Percentiles rank a stretch among this genome's conserved stretches.
Conservation (phyloP, 2,113 vertebrate species). For the Andinoacara biseriatus region DNA sequence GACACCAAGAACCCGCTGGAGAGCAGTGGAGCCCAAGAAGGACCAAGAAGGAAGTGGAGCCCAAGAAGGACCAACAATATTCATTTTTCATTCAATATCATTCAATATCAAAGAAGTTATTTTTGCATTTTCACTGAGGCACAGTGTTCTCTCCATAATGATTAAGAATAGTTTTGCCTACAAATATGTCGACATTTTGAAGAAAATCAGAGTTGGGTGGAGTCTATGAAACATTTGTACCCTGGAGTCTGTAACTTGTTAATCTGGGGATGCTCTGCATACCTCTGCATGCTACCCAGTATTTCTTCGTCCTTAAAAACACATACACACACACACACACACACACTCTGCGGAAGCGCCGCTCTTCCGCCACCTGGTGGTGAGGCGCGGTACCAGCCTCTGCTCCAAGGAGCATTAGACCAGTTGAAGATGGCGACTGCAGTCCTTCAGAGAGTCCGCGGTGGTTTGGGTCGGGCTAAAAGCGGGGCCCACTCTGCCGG, state of each 20-base stretch:
- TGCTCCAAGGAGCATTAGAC: background rate
- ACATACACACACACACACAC: background rate
- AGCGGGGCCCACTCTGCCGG: constrained; percentile 52
- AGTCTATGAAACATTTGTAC: background rate
- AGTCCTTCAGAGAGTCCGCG: constrained; percentile 81
- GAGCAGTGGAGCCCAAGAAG: too few relatives aligned
- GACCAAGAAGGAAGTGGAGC: too few relatives aligned
- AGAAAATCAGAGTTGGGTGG: background rate
- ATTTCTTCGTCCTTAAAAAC: background rate
- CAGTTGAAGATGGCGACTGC: constrained; percentile 86
- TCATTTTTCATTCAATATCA: too few relatives aligned
- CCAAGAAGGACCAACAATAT: too few relatives aligned
- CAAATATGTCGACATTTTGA: background rate
- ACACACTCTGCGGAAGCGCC: background rate
- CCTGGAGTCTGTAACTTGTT: background rate
- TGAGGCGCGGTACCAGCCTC: background rate
- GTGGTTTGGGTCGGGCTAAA: constrained; percentile 70
- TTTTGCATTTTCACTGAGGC: background rate
- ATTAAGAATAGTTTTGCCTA: background rate
- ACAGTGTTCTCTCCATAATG: background rate
- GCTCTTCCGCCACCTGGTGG: constrained; percentile 50
- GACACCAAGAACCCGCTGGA: too few relatives aligned
- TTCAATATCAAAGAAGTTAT: background rate
- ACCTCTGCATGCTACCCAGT: background rate
- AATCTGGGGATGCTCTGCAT: background rate